Conservation (phyloP, 2,888 invertebrate genomes). For the Lobophora halterata region DNA sequence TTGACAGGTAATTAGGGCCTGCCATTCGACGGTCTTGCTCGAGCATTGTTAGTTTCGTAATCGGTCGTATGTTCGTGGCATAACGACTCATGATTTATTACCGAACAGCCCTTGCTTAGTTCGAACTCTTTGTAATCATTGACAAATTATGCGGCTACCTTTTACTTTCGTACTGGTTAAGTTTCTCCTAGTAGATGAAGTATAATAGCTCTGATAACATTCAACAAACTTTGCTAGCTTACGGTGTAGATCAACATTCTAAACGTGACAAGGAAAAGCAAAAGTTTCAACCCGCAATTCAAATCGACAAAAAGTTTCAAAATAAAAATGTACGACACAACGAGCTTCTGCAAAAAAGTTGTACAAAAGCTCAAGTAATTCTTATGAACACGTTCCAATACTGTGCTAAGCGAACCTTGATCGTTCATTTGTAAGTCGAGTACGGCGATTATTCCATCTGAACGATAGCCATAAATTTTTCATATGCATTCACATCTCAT, state of each 20-base stretch:
- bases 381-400: conserved; percentile 19
- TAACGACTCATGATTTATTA: conserved; percentile 67
- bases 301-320: conserved; percentile 7
- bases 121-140: conserved; percentile 66
- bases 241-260: conserved; percentile 13
- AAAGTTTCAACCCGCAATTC: conserved; percentile 4
- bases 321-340: conserved; percentile 12
- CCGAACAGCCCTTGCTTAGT: conserved; percentile 47
- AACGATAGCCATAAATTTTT: conserved; percentile 54
- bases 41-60: conserved; percentile 68
- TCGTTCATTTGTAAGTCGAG: conserved; percentile 37
- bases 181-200: conserved; percentile 39
- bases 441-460: conserved; percentile 38
- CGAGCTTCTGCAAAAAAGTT: conserved; percentile 18
- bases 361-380: conserved; percentile 19
- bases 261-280: conserved; percentile 20
- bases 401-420: conserved; percentile 27
- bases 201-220: conserved; percentile 39
- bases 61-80: conserved; percentile 55
- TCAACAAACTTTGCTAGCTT: conserved; percentile 26
- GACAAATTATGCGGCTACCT: conserved; percentile 69
- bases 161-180: conserved; percentile 50
- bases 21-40: conserved; percentile 63
- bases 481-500: conserved; percentile 51
- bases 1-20: conserved; percentile 76